phyloP scores from a whole-genome alignment of 2,888 invertebrate genomes.

The Margaritifera margaritifera region DNA sequence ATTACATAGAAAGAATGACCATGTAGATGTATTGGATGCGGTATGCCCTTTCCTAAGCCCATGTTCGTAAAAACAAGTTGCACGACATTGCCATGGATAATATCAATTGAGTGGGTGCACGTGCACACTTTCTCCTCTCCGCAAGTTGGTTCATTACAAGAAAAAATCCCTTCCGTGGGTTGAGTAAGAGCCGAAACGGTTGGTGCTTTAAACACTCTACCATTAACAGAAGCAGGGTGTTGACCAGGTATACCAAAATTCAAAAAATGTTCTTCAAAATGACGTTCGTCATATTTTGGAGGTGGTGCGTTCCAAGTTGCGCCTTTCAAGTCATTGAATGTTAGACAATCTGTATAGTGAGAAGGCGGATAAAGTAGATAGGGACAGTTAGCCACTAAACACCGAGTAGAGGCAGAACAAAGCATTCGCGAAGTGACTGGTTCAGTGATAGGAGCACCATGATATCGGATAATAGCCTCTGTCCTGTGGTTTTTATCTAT shows the following conservation, averaged over 20 bases:
- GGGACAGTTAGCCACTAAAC: constrained; percentile 51
- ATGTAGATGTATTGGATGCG: constrained; percentile 67
- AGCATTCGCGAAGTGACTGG: constrained; percentile 23
- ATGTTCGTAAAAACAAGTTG: constrained; percentile 61
- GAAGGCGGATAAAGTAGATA: constrained; percentile 38
- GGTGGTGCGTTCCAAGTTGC: constrained; percentile 26
- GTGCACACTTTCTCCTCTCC: constrained; percentile 44
- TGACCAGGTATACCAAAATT: constrained; percentile 62
- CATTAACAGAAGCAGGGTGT: constrained; percentile 53
- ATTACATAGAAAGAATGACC: constrained; percentile 66
- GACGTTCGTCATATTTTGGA: constrained; percentile 17
- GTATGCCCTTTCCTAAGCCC: constrained; percentile 54
- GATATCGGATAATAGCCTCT: constrained; percentile 47
- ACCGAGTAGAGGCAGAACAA: constrained; percentile 29
- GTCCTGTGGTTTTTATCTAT: constrained; percentile 24
- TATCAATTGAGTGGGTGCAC: constrained; percentile 52
- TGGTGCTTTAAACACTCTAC: constrained; percentile 41
- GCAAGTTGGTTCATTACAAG: constrained; percentile 43
- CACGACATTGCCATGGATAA: constrained; percentile 47
- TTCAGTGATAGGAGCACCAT: constrained; percentile 27
- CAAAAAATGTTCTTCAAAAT: constrained; percentile 54
- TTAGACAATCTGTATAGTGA: constrained; percentile 23
- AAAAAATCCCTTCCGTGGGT: constrained; percentile 42
- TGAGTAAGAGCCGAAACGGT: constrained; percentile 48
- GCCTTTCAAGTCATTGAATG: constrained; percentile 36